Evolutionary conservation across 2,888 invertebrate species (phyloP).

Genomic region (Phlogophora meticulosa): DNA sequence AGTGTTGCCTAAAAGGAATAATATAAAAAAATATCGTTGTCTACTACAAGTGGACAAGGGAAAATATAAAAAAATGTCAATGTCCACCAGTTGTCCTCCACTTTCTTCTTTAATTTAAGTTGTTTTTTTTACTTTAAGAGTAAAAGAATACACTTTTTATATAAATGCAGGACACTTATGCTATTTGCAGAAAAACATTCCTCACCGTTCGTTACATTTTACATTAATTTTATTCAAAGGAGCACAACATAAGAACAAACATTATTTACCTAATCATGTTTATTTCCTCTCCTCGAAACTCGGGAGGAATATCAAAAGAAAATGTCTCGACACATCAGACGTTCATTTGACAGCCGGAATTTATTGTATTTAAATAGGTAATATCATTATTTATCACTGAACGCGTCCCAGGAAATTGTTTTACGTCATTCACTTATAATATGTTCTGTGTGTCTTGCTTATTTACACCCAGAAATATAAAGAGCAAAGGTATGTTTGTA

Average conservation of each 20-base stretch:
- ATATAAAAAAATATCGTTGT: no score
- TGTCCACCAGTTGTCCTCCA: no score
- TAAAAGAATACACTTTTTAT: no score
- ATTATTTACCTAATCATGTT: constrained; percentile 38
- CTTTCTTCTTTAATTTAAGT: no score
- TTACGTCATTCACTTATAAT: background rate
- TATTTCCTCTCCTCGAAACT: constrained; percentile 29
- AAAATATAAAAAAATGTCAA: no score
- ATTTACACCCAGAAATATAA: background rate
- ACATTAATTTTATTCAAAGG: constrained; percentile 12
- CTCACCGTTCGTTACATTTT: background rate
- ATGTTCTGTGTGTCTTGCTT: background rate
- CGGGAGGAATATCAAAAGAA: constrained; percentile 31
- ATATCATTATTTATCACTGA: constrained; percentile 41
- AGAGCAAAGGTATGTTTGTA: no score
- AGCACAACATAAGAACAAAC: constrained; percentile 2
- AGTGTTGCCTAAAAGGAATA: no score
- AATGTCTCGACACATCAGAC: constrained; percentile 23
- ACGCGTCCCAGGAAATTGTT: constrained; percentile 31
- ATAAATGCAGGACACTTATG: background rate
- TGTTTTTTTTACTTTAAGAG: no score
- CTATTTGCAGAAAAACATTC: background rate
- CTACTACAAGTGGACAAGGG: no score
- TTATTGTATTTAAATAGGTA: constrained; percentile 51
- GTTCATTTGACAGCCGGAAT: constrained; percentile 48